phyloP scores from a whole-genome alignment of 2,797 vertebrate species.

The Peromyscus melanophrys region DNA sequence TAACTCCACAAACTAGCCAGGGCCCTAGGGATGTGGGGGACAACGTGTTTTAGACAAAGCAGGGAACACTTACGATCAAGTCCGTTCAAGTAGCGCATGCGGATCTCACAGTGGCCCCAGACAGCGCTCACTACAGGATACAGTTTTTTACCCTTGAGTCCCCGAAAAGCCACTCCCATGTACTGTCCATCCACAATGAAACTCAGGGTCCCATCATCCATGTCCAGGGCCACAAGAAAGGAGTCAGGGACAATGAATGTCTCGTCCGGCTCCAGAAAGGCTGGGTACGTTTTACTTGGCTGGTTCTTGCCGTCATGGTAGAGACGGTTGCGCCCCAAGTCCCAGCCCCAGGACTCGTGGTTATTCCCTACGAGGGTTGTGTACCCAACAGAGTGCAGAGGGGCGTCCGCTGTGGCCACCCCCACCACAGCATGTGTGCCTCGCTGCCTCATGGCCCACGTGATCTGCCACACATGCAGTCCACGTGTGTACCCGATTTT shows the following conservation, averaged over 20 bases:
- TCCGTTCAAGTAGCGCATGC: constrained; percentile 99
- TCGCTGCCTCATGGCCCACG: constrained; percentile 98
- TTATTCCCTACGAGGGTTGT: constrained; percentile 97
- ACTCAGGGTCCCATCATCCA: constrained; percentile 98
- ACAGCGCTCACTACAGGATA: constrained; percentile 99
- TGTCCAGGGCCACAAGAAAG: constrained; percentile 98
- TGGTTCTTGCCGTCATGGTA: constrained; percentile 98
- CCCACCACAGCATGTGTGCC: constrained; percentile 98
- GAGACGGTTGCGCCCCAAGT: constrained; percentile 98
- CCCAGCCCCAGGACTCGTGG: constrained; percentile 99
- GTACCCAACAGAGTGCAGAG: constrained; percentile 98
- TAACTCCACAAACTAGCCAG: neutral
- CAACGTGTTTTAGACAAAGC: fast-evolving
- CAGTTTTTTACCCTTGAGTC: constrained; percentile 98
- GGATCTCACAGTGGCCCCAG: constrained; percentile 99
- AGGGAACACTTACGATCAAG: constrained; percentile 97
- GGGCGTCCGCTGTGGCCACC: constrained; percentile 95
- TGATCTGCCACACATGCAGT: constrained; percentile 99
- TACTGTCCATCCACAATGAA: constrained; percentile 99
- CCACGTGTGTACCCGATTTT: constrained; percentile 97
- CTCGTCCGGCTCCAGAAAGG: constrained; percentile 96
- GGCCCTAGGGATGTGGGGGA: neutral
- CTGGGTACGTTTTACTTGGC: constrained; percentile 96
- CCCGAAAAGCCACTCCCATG: constrained; percentile 97
- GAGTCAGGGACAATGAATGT: constrained; percentile 98